These are phyloP conservation scores for Cerceris rybyensis DNA, from an alignment of 2,888 invertebrate genomes.

Conservation along the genomic window DNA sequence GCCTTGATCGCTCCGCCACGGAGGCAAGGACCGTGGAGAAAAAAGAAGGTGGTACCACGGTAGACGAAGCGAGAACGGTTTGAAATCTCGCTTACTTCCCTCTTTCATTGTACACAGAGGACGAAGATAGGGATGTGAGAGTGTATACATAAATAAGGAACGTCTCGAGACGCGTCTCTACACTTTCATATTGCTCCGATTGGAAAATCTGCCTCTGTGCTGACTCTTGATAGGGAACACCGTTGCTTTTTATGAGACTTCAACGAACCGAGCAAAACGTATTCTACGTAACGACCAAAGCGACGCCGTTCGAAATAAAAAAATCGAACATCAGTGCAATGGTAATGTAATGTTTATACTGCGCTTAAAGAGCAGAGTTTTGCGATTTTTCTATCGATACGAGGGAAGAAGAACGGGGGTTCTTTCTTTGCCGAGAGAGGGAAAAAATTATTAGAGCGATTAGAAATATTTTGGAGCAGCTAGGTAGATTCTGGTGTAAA, in stretches of 20 bases:
- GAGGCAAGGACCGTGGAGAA: conserved; percentile 54
- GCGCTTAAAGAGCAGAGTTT: no score
- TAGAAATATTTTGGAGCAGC: no score
- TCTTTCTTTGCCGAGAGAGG: no score
- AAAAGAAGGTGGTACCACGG: conserved; percentile 43
- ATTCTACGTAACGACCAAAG: background rate
- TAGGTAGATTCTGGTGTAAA: no score
- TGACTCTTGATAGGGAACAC: background rate
- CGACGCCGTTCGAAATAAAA: background rate
- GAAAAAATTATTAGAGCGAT: no score
- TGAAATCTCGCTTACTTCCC: conserved; percentile 56
- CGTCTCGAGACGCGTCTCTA: conserved; percentile 11
- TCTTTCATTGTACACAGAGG: conserved; percentile 14
- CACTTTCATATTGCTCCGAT: conserved; percentile 24
- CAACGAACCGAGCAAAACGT: background rate
- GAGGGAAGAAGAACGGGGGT: no score
- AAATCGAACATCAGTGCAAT: background rate
- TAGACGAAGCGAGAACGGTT: conserved; percentile 33
- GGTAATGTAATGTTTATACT: no score
- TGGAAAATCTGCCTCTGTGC: conserved; percentile 20
- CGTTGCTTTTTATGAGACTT: background rate
- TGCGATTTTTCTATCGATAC: no score
- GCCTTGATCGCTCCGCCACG: conserved; percentile 63
- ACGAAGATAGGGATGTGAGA: background rate
- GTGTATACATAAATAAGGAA: conserved; percentile 9